phyloP scores from a whole-genome alignment of 1,140 invertebrate species.

The Brachionus calyciflorus region DNA sequence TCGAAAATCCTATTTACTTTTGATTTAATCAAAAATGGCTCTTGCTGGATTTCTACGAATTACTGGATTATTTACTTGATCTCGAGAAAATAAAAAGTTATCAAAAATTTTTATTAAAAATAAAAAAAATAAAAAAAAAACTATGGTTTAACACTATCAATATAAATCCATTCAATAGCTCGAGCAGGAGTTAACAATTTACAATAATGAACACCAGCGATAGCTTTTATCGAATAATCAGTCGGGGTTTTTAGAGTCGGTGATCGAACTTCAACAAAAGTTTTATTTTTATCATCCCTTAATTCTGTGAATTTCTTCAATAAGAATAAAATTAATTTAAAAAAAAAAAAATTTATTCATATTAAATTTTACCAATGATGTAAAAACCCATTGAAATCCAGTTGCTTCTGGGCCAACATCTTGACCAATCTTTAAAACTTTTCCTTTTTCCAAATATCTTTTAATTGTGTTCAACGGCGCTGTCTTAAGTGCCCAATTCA shows the following conservation, averaged over 20 bases:
- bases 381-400: constrained; percentile 16
- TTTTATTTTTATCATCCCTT: neutral
- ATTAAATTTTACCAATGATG: constrained; percentile 7
- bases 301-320: constrained; percentile 13
- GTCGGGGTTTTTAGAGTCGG: constrained; percentile 22
- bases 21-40: too few species aligned
- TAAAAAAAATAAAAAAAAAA: neutral
- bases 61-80: too few species aligned
- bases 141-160: constrained; percentile 40
- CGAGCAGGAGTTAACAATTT: constrained; percentile 44
- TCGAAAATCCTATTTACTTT: too few species aligned
- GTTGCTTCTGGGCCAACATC: constrained; percentile 1
- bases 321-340: neutral
- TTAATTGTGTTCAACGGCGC: neutral
- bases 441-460: constrained; percentile 27
- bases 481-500: constrained; percentile 38
- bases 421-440: neutral
- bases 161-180: constrained; percentile 44
- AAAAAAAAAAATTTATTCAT: neutral
- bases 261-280: neutral
- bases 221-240: neutral
- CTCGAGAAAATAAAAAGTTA: too few species aligned
- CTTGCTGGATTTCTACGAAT: too few species aligned
- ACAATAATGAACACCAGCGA: constrained; percentile 46
- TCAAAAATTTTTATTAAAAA: too few species aligned